These are phyloP conservation scores for Tineola bisselliella DNA, from an alignment of 2,888 invertebrate genomes.

Conservation along the genomic window DNA sequence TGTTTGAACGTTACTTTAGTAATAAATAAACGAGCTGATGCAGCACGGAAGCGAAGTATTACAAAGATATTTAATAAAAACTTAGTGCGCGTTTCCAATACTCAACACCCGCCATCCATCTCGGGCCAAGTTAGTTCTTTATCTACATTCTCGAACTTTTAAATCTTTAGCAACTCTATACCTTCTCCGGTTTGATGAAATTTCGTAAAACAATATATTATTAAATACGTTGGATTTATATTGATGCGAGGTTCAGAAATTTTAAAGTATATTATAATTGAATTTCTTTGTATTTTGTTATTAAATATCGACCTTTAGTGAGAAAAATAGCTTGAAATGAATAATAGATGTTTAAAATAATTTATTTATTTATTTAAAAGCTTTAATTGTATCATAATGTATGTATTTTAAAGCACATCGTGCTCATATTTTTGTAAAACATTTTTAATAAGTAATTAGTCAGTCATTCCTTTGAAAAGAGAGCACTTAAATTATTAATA, in stretches of 20 bases:
- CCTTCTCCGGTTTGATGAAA: neutral
- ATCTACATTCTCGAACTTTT: neutral
- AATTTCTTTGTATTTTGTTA: no score
- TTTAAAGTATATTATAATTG: neutral
- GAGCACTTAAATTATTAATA: neutral
- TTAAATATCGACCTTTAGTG: no score
- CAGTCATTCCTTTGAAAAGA: neutral
- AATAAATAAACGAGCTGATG: neutral
- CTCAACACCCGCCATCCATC: neutral
- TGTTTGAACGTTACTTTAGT: no score
- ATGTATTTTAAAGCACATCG: no score
- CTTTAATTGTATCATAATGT: no score
- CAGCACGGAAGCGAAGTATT: neutral
- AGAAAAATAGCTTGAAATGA: no score
- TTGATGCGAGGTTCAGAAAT: neutral
- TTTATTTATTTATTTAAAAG: no score
- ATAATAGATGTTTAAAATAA: no score
- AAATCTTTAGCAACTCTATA: neutral
- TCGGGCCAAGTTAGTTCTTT: neutral
- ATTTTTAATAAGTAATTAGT: neutral
- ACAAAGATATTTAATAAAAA: slow-evolving; percentile 1
- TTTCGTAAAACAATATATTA: neutral
- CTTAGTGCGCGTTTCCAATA: neutral
- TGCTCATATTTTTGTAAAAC: neutral
- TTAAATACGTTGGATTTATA: neutral